Conservation (phyloP, 2,888 invertebrate species). For the Sarcophaga variegata region DNA sequence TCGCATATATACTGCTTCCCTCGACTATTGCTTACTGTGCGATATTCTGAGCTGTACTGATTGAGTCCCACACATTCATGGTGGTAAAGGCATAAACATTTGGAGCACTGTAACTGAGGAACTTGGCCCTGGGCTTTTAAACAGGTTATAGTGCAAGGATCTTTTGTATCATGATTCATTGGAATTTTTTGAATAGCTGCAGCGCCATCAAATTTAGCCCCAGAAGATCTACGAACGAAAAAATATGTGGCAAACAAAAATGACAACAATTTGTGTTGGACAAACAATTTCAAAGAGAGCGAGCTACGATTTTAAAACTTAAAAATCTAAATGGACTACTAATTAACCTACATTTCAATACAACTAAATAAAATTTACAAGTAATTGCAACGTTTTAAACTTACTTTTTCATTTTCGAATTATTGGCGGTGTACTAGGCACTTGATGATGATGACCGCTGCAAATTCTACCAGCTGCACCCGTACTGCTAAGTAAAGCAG, state of each 20-base stretch:
- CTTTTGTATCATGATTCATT: conserved; percentile 73
- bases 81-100: too few species aligned
- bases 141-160: conserved; percentile 90
- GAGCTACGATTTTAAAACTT: conserved; percentile 53
- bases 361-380: too few species aligned
- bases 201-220: conserved; percentile 54
- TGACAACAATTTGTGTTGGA: conserved; percentile 24
- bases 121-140: conserved; percentile 87
- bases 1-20: conserved; percentile 74
- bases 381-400: neutral
- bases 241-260: conserved; percentile 61
- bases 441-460: conserved; percentile 63
- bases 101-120: conserved; percentile 85
- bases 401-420: conserved; percentile 61
- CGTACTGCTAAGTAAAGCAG: conserved; percentile 72
- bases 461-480: conserved; percentile 56
- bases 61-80: too few species aligned
- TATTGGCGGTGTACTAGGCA: conserved; percentile 65
- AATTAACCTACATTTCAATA: neutral
- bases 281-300: conserved; percentile 57
- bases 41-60: conserved; percentile 75
- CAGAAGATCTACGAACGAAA: conserved; percentile 63
- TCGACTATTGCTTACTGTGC: conserved; percentile 64
- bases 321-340: too few species aligned
- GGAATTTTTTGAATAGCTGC: conserved; percentile 82